phyloP scores from a whole-genome alignment of 2,888 invertebrate genomes.

The Oxytorus armatus region DNA sequence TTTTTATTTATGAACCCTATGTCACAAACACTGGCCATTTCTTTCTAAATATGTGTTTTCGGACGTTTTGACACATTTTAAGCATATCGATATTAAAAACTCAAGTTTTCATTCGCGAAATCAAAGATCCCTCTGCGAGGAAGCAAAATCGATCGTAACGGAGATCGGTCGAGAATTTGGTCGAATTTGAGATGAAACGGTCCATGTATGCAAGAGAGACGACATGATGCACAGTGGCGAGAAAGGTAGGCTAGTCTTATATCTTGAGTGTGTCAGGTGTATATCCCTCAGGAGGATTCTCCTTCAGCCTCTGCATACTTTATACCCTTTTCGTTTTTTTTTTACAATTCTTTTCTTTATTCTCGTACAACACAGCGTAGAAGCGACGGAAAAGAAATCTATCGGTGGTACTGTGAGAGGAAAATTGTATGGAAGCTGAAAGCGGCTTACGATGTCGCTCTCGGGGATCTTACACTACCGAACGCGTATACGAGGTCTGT shows the following conservation, averaged over 20 bases:
- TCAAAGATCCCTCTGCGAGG: no score
- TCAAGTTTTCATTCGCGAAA: not conserved
- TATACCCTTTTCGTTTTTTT: conserved; percentile 65
- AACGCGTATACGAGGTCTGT: no score
- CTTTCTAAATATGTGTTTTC: no score
- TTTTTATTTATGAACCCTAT: no score
- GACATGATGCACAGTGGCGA: conserved; percentile 27
- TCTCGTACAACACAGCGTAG: conserved; percentile 24
- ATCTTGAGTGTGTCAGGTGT: conserved; percentile 75
- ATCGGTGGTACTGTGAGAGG: conserved; percentile 19
- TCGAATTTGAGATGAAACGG: not conserved
- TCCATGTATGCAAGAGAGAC: conserved; percentile 15
- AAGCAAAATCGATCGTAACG: no score
- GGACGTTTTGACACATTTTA: no score
- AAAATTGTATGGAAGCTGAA: conserved; percentile 57
- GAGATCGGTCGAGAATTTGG: no score
- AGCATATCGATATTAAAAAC: no score
- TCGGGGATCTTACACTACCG: conserved; percentile 4
- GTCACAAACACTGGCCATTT: no score
- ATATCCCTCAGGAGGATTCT: conserved; percentile 75
- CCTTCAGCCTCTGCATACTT: conserved; percentile 73
- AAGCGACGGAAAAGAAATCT: conserved; percentile 13
- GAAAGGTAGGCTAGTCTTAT: conserved; percentile 40
- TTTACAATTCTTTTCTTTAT: conserved; percentile 26
- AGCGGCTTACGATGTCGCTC: conserved; percentile 55